phyloP scores from a whole-genome alignment of 2,888 invertebrate genomes.

The Acleris emargana region DNA sequence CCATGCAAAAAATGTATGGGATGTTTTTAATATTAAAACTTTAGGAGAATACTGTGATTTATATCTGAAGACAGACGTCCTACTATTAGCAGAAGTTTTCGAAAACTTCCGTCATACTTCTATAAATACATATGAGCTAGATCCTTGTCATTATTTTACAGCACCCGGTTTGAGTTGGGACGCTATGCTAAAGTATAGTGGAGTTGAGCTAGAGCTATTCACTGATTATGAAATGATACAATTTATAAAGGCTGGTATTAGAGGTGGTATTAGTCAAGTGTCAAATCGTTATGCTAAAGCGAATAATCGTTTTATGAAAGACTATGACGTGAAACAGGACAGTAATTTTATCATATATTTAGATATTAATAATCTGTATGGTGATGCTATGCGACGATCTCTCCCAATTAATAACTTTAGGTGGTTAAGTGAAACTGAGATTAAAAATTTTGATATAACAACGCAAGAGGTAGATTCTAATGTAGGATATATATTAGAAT shows the following conservation, averaged over 20 bases:
- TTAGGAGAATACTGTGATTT: slow-evolving; percentile 39
- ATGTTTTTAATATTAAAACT: slow-evolving; percentile 6
- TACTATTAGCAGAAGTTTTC: slow-evolving; percentile 39
- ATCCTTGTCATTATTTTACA: slow-evolving; percentile 37
- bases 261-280: too few species aligned
- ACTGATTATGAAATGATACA: slow-evolving; percentile 37
- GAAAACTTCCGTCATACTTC: slow-evolving; percentile 41
- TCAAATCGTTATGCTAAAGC: too few species aligned
- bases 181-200: slow-evolving; percentile 42
- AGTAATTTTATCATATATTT: too few species aligned
- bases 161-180: slow-evolving; percentile 46
- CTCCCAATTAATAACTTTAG: slow-evolving; percentile 21
- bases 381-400: too few species aligned
- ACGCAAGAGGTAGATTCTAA: slow-evolving; percentile 1
- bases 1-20: slow-evolving; percentile 5
- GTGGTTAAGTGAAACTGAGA: slow-evolving; percentile 16
- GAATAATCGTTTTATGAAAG: too few species aligned
- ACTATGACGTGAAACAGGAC: too few species aligned
- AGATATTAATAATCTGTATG: too few species aligned
- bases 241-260: not conserved
- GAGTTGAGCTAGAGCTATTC: slow-evolving; percentile 39
- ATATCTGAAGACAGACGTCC: slow-evolving; percentile 39
- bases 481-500: slow-evolving; percentile 23
- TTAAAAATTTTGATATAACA: slow-evolving; percentile 6
- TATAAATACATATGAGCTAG: slow-evolving; percentile 25